Evolutionary conservation across 2,797 vertebrate genomes (phyloP).

Genomic region (Gymnoscopelus braueri): DNA sequence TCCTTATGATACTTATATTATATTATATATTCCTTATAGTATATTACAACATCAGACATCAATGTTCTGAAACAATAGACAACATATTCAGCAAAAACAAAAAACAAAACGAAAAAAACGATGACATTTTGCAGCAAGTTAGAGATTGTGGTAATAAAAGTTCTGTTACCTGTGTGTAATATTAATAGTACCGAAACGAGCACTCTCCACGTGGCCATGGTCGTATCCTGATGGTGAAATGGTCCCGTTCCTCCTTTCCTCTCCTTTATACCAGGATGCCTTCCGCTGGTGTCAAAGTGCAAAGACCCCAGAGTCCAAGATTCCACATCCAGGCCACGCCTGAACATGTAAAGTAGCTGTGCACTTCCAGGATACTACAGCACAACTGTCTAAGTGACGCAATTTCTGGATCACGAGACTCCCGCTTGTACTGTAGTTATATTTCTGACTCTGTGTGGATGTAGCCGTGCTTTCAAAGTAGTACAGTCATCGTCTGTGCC

Average conservation of each 20-base stretch:
- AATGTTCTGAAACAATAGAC: not conserved
- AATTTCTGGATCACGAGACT: conserved; percentile 15
- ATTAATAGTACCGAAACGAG: conserved; percentile 61
- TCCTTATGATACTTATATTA: no score
- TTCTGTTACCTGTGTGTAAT: conserved; percentile 70
- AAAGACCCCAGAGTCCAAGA: conserved; percentile 34
- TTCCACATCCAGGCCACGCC: conserved; percentile 47
- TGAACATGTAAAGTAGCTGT: not conserved
- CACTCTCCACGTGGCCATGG: conserved; percentile 68
- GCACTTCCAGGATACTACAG: conserved; percentile 49
- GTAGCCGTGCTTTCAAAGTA: not conserved
- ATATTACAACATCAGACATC: not conserved
- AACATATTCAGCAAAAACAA: not conserved
- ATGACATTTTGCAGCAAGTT: no score
- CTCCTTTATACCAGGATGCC: conserved; percentile 45
- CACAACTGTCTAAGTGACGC: not conserved
- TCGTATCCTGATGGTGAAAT: conserved; percentile 17
- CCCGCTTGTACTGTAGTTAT: not conserved
- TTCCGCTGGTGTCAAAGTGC: conserved; percentile 61
- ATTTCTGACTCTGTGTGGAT: no score
- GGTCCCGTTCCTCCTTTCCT: not conserved
- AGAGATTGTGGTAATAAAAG: not conserved
- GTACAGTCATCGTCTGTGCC: not conserved
- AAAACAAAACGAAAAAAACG: not conserved
- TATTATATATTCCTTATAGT: no score